Percentiles rank a stretch among this genome's conserved stretches.
These are phyloP conservation scores for Nymphalis io DNA, from an alignment of 1,140 invertebrate species.

Conservation along the genomic window DNA sequence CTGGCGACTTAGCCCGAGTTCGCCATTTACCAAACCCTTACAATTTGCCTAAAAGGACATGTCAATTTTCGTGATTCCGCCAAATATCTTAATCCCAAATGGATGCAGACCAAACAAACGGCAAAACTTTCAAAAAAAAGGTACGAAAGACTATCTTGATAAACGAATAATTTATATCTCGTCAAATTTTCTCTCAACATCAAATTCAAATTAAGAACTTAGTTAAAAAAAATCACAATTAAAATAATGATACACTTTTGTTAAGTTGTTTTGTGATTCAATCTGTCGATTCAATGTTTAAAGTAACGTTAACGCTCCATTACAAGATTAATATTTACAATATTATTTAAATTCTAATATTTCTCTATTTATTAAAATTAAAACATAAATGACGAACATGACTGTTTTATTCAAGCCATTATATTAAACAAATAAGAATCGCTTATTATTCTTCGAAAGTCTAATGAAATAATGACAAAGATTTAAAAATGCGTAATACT, in stretches of 20 bases:
- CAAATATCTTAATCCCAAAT: slow-evolving; percentile 36
- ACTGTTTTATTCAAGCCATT: background rate
- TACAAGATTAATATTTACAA: slow-evolving; percentile 13
- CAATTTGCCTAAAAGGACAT: slow-evolving; percentile 32
- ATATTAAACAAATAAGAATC: background rate
- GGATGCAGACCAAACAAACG: slow-evolving; percentile 23
- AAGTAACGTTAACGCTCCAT: background rate
- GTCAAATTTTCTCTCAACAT: background rate
- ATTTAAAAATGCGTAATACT: no score
- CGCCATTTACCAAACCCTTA: slow-evolving; percentile 10
- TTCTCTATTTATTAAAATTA: background rate
- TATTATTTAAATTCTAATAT: slow-evolving; percentile 1
- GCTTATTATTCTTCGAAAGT: background rate
- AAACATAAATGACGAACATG: background rate
- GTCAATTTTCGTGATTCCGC: slow-evolving; percentile 32
- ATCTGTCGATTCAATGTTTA: slow-evolving; percentile 16
- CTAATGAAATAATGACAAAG: no score
- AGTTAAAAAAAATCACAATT: background rate
- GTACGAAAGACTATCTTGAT: background rate
- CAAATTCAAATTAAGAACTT: background rate
- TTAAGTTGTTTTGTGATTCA: background rate
- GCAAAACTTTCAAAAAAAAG: slow-evolving; percentile 14
- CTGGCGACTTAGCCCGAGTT: slow-evolving; percentile 4
- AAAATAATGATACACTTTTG: background rate
- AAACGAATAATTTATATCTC: background rate